Evolutionary conservation across 2,888 invertebrate species (phyloP), one percentile per base, ranked within the genome.

Genomic region (Noctua pronuba): DNA sequence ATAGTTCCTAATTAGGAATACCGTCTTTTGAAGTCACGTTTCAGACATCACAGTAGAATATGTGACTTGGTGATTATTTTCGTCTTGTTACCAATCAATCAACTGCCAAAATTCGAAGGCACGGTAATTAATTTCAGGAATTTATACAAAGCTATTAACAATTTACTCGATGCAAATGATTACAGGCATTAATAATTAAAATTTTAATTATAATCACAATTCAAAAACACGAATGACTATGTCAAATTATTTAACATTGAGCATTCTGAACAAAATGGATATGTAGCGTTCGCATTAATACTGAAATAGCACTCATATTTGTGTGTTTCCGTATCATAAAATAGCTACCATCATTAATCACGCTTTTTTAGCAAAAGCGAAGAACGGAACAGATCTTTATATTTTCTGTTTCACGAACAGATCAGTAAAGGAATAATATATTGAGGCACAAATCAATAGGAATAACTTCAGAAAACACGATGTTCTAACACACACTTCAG

Each of bases 401-500:
- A 67, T 77, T 76, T 74, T 76, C 62, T 44, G n/a, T 75, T 84
- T 84, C 65, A 72, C 69, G 41, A 41, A 55, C 69, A 84, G 55
- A 74, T 72, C 74, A 74, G 52, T 28, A 65, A 7, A 52, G 49
- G 28, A 77, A 77, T 77, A 73, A 70, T 64, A 73, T 84, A 77
- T 80, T 66, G 58, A 3, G 38, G 60, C 58, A 73, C 58, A 69
- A 83, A 75, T 84, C 80, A 46, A 74, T 79, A 71, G 21, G 16
- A 78, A 82, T 73, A 41, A 55, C 41, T 78, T 28, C 46, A 78
- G 49, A 67, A 70, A 60, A 73, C 18, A 70, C 18, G 49, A 73
- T 31, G 10, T 38, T 24, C 62, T 4, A 10, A 44, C 16, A 31
- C 35, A 28, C 60, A 62, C 38, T 76, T 5, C 31, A 64, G 41